phyloP scores from a whole-genome alignment of 2,113 vertebrate genomes.

The Lipophrys pholis region DNA sequence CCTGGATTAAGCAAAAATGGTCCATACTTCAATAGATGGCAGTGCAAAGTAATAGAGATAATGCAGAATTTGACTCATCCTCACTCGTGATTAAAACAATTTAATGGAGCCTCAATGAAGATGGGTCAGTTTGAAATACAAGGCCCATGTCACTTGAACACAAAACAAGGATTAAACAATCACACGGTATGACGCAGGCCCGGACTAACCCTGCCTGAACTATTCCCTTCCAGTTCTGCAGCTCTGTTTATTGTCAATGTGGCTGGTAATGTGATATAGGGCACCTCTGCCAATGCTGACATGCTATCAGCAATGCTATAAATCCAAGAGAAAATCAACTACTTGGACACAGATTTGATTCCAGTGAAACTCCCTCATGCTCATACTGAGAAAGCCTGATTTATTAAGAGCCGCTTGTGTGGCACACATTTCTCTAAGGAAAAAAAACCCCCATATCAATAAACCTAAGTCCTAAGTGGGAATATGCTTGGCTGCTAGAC shows the following conservation, averaged over 20 bases:
- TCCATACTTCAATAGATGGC: no score
- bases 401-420: constrained; percentile 57
- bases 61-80: no score
- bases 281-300: constrained; percentile 59
- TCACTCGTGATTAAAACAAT: no score
- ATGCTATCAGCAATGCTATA: constrained; percentile 64
- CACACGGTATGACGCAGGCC: constrained; percentile 51
- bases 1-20: no score
- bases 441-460: constrained; percentile 52
- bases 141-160: no score
- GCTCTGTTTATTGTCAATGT: constrained; percentile 69
- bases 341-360: constrained; percentile 61
- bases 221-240: constrained; percentile 17
- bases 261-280: constrained; percentile 70
- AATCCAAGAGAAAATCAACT: constrained; percentile 70
- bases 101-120: no score
- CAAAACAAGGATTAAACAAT: constrained; percentile 6
- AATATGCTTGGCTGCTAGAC: constrained; percentile 58
- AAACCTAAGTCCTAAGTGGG: constrained; percentile 36
- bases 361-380: constrained; percentile 39
- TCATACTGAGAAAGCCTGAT: constrained; percentile 51
- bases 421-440: constrained; percentile 45
- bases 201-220: constrained; percentile 15
- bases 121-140: no score
- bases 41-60: no score